phyloP scores from a whole-genome alignment of 2,113 vertebrate species.

The Myodes glareolus region DNA sequence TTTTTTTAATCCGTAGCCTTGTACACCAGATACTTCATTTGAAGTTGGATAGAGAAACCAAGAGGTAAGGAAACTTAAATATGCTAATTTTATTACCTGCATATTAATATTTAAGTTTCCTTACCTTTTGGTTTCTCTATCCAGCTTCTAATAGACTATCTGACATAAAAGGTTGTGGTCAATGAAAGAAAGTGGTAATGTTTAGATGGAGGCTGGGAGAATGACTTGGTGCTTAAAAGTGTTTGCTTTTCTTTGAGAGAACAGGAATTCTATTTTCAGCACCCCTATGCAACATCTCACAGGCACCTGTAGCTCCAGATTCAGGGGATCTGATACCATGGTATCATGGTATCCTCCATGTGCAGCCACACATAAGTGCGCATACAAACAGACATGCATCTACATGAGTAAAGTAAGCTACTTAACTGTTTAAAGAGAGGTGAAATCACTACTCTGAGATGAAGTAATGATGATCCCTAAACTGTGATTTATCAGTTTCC shows the following conservation, averaged over 20 bases:
- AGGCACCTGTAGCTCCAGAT: too few species aligned
- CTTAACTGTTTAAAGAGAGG: slow-evolving; percentile 25
- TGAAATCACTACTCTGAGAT: not conserved
- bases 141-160: slow-evolving; percentile 24
- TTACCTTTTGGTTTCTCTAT: slow-evolving; percentile 54
- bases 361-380: not conserved
- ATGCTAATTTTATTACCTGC: slow-evolving; percentile 34
- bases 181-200: not conserved
- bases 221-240: not conserved
- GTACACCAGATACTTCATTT: slow-evolving; percentile 27
- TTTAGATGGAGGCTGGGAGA: not conserved
- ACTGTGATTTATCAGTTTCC: slow-evolving; percentile 42
- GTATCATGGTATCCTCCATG: too few species aligned
- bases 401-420: not conserved
- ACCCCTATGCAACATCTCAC: not conserved
- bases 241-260: not conserved
- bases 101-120: slow-evolving; percentile 49
- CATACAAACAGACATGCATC: not conserved
- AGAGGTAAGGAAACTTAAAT: slow-evolving; percentile 56
- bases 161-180: not conserved
- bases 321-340: too few species aligned
- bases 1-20: not conserved
- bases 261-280: not conserved
- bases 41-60: slow-evolving; percentile 31
- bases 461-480: slow-evolving; percentile 43